phyloP scores from a whole-genome alignment of 2,113 vertebrate species.

The Phaetusa simplex region DNA sequence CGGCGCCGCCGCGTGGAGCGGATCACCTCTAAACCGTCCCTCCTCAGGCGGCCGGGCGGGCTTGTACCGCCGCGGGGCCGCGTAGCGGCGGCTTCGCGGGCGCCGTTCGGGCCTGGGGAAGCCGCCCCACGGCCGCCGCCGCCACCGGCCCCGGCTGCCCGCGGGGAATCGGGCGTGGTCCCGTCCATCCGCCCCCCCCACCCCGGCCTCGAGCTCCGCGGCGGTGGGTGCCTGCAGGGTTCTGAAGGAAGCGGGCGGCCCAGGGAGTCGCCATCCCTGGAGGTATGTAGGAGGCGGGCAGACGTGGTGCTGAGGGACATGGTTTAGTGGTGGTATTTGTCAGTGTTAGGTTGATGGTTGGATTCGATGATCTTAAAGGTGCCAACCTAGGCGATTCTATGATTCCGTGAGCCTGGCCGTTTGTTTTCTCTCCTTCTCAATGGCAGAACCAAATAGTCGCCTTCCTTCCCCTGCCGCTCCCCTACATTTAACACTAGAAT shows the following conservation, averaged over 20 bases:
- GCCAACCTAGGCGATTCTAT: neutral
- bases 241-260: neutral
- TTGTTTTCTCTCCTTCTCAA: rapidly evolving
- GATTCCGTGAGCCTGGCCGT: neutral
- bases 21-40: no score
- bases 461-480: no score
- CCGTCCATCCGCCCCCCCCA: no score
- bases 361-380: neutral
- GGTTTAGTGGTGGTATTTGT: neutral
- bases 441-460: rapidly evolving
- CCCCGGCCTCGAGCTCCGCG: neutral
- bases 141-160: neutral
- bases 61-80: neutral
- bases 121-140: no score
- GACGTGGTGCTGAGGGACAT: neutral
- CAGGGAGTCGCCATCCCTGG: neutral
- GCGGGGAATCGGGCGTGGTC: neutral
- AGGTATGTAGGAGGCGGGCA: neutral
- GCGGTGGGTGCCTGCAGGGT: neutral
- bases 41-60: neutral
- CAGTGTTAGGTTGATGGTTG: neutral
- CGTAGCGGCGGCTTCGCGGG: neutral
- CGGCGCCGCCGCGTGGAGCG: no score
- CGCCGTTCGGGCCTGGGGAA: neutral
- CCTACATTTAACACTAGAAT: rapidly evolving